Evolutionary conservation across 2,888 invertebrate species (phyloP).

Genomic region (Chymomyza procnemis): DNA sequence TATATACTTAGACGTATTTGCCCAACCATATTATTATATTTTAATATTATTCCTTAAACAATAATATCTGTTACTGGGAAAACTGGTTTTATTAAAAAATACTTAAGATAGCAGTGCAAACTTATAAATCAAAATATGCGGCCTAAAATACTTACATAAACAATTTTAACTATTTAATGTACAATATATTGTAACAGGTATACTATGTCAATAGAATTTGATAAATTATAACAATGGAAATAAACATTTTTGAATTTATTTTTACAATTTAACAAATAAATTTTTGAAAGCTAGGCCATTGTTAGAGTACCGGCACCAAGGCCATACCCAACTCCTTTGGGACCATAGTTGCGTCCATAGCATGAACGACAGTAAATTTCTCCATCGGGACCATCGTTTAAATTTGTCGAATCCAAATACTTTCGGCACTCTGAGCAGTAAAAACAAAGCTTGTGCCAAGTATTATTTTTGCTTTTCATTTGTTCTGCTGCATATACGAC

Average conservation of each 20-base stretch:
- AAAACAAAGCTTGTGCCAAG: conserved; percentile 96
- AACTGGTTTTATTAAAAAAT: not conserved
- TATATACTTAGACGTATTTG: no score
- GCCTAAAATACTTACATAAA: not conserved
- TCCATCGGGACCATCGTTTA: conserved; percentile 93
- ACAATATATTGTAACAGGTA: no score
- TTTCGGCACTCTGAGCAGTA: conserved; percentile 91
- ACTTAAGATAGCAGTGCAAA: not conserved
- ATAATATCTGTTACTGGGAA: no score
- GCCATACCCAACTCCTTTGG: conserved; percentile 92
- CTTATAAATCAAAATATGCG: not conserved
- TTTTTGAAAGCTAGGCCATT: conserved; percentile 83
- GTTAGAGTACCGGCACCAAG: conserved; percentile 93
- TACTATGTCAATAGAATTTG: not conserved
- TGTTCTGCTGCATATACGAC: conserved; percentile 96
- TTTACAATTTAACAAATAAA: not conserved
- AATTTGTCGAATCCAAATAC: conserved; percentile 91
- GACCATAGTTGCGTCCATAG: conserved; percentile 91
- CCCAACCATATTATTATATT: no score
- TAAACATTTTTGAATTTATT: not conserved
- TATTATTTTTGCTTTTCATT: conserved; percentile 93
- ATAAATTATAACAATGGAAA: not conserved
- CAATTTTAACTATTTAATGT: not conserved
- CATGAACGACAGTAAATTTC: conserved; percentile 95
- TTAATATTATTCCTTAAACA: no score